Conservation (phyloP, 2,888 invertebrate species). For the Enoplolaimus lenunculus region DNA sequence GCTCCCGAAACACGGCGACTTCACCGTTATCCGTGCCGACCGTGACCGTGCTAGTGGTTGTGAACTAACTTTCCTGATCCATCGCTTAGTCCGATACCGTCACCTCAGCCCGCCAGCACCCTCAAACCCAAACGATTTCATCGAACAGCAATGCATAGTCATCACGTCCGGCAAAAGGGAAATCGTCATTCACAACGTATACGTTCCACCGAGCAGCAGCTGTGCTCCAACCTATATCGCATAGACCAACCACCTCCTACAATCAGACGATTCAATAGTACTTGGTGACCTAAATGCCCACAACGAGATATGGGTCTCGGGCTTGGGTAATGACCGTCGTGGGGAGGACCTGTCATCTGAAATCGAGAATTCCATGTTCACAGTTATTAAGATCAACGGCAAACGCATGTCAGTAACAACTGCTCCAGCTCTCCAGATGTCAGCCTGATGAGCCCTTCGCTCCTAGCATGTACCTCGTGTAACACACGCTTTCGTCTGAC, state of each 20-base stretch:
- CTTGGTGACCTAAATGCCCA: background rate
- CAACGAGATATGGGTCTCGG: background rate
- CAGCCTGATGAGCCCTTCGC: no score
- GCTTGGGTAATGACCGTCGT: background rate
- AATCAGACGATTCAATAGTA: slow-evolving; percentile 1
- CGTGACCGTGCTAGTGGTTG: background rate
- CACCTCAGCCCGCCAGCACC: background rate
- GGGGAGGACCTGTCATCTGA: background rate
- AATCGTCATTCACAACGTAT: no score
- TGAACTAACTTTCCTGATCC: background rate
- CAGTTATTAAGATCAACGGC: no score
- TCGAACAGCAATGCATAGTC: background rate
- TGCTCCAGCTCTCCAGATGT: background rate
- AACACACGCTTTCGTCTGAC: no score
- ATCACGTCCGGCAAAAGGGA: no score
- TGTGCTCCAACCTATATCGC: no score
- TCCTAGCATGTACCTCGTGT: no score
- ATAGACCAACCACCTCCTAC: background rate
- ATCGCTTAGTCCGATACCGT: background rate
- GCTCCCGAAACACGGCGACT: background rate
- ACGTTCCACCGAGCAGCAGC: no score
- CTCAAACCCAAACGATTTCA: background rate
- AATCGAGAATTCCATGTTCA: background rate
- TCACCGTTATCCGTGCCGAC: background rate
- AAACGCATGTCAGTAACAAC: background rate